Base-by-base conservation (phyloP, 2,888 invertebrate species). In the Cheiracanthium punctorium region DNA sequence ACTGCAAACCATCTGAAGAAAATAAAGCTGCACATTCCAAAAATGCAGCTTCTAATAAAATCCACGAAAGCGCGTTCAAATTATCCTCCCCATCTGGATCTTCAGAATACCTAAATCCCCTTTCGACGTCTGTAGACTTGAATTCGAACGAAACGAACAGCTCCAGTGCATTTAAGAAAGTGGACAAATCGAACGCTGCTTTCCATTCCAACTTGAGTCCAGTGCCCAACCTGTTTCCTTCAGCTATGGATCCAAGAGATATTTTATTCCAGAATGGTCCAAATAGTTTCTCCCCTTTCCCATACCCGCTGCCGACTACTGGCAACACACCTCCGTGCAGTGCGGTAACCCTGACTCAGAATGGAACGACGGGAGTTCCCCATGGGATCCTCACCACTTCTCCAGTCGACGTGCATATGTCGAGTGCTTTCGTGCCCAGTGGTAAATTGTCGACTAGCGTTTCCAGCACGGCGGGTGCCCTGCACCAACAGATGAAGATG, bases 101-200 rank as follows among this genome's bases (percentile, higher is more conserved):
- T 0, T 48, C 74, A 0, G 32, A 69, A 0, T 85, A 85, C 48
- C 52, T 74, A 1, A 33, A 79, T 12, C 41, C 74, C 1, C 1
- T 80, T 8, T 65, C 74, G 20, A 58, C 79, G 10, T 73, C 41
- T 41, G 73, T 74, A 12, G 84, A 85, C 10, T 12, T 43, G 0
- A 74, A 58, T 14, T 32, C 67, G 8, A 28, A 67, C 2, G 87
- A 87, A 30, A 76, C 30, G n/a, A 81, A 75, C 20, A 48, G 43
- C 1, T 75, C 86, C n/a, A 88, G 88, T 58, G 88, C 88, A 17
- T 88, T 88, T 77, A 88, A 88, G 69, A 88, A 88, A 81, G 88
- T 88, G 7, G 88, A 88, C 33, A 85, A 86, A 69, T 82, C 88
- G 7, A 80, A 32, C 14, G 8, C 67, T n/a, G 7, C 74, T 5